Percentiles rank a stretch among this genome's conserved stretches.
Conservation (phyloP, 2,888 invertebrate species). For the Neoascia interrupta region DNA sequence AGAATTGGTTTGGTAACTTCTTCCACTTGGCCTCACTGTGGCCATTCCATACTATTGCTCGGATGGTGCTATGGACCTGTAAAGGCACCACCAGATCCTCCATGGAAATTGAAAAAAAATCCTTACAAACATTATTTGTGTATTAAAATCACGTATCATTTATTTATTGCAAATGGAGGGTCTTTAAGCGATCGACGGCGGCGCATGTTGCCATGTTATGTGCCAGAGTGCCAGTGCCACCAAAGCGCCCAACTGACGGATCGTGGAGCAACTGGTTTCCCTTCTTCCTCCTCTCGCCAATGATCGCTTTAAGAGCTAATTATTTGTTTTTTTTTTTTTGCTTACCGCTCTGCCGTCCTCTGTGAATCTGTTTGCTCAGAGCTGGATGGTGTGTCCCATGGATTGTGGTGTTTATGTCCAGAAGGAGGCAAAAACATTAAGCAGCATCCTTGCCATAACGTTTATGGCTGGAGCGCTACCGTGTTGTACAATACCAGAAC, state of each 20-base stretch:
- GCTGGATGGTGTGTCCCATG: conserved; percentile 42
- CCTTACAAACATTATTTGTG: conserved; percentile 76
- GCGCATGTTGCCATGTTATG: conserved; percentile 67
- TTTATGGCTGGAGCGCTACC: conserved; percentile 57
- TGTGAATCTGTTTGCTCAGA: conserved; percentile 54
- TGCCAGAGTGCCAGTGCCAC: no score
- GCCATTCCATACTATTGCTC: no score
- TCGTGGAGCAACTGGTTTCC: conserved; percentile 62
- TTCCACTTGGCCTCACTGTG: conserved; percentile 5
- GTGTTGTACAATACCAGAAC: conserved; percentile 69
- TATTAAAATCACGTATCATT: conserved; percentile 80
- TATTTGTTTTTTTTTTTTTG: conserved; percentile 33
- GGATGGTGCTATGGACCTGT: no score
- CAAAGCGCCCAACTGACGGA: conserved; percentile 62
- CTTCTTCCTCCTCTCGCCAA: not conserved
- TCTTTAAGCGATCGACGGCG: conserved; percentile 60
- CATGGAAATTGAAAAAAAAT: conserved; percentile 21
- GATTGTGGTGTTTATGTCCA: conserved; percentile 48
- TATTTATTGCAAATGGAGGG: conserved; percentile 77
- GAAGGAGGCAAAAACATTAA: not conserved
- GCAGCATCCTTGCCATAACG: conserved; percentile 41
- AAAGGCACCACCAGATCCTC: not conserved
- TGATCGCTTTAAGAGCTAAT: conserved; percentile 52
- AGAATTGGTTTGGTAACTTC: conserved; percentile 32
- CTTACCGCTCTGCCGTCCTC: conserved; percentile 3